Evolutionary conservation across 2,888 invertebrate genomes (phyloP), one percentile per base, ranked within the genome.

Genomic region (Hydriomena furcata): DNA sequence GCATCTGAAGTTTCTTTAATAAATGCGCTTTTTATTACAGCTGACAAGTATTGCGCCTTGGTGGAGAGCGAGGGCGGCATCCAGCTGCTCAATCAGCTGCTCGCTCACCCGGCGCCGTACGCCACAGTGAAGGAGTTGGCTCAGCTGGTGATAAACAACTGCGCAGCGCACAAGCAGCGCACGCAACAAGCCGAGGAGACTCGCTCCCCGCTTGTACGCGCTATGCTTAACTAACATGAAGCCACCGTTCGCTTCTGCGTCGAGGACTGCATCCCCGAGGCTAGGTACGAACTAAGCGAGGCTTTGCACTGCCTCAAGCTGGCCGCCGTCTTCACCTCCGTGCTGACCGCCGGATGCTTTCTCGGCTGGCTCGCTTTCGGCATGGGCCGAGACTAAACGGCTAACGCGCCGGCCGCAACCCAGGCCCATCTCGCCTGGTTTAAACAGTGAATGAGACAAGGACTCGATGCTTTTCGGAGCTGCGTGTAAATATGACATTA

Each of bases 1-100:
- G n/a, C n/a, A n/a, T n/a, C n/a, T n/a, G n/a, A n/a, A n/a, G n/a
- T n/a, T n/a, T n/a, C n/a, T n/a, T n/a, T n/a, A n/a, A n/a, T n/a
- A n/a, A n/a, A n/a, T 4, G 17, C 17, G 17, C 17, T 25, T 48
- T 40, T 40, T 35, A 31, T 91, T 91, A 13, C 83, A 98, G 98
- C 98, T 28, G 94, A 94, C 50, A 98, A 98, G 86, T 99, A 99
- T 88, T 99, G 98, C 82, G 91, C 92, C 56, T 91, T 98, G 71
- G 94, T 99, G 32, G 94, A 95, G 68, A 92, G 93, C 32, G 99
- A 99, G 85, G 95, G 95, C 24, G 99, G 99, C 0, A 78, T 97
- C 40, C 88, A 90, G 28, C 90, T 97, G 53, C 89, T 99, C 30
- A 87, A 93, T 50, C 92, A 93, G 56, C 79, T 96, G 40, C 82